A percentile compares a stretch with the other conserved stretches of the same genome.
Evolutionary conservation across 2,888 invertebrate genomes (phyloP).

Genomic region (Trichogramma evanescens): DNA sequence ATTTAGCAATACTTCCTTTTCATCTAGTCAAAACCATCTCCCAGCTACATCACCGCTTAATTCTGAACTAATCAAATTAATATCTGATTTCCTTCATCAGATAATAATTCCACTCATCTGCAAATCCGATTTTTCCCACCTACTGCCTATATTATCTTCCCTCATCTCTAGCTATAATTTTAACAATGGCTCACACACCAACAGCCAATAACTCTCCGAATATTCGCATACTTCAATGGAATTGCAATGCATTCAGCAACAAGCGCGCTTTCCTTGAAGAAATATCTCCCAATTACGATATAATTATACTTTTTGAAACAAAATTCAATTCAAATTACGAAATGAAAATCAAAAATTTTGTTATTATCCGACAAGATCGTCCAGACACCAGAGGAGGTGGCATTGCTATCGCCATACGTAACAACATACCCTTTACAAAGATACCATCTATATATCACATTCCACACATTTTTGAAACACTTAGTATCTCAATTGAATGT

Average conservation of each 20-base stretch:
- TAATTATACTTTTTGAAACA: background rate
- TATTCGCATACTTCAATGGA: background rate
- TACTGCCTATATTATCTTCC: no score
- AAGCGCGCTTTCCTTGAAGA: background rate
- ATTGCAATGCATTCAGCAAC: background rate
- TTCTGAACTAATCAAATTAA: no score
- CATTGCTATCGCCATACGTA: background rate
- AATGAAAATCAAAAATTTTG: background rate
- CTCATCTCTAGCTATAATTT: no score
- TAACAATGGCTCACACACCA: no score
- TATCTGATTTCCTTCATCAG: no score
- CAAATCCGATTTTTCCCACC: no score
- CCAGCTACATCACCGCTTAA: no score
- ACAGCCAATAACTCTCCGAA: no score
- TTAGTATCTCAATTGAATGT: background rate
- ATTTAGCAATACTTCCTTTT: no score
- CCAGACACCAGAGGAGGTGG: background rate
- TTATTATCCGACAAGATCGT: background rate
- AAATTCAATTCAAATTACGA: background rate
- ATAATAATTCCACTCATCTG: no score
- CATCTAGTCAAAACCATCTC: no score
- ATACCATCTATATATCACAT: background rate
- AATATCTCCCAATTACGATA: background rate
- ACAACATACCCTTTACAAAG: background rate
- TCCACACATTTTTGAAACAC: background rate